A percentile compares a stretch with the other conserved stretches of the same genome.
Conservation (phyloP, 2,113 vertebrate species). For the Phyllopteryx taeniolatus region DNA sequence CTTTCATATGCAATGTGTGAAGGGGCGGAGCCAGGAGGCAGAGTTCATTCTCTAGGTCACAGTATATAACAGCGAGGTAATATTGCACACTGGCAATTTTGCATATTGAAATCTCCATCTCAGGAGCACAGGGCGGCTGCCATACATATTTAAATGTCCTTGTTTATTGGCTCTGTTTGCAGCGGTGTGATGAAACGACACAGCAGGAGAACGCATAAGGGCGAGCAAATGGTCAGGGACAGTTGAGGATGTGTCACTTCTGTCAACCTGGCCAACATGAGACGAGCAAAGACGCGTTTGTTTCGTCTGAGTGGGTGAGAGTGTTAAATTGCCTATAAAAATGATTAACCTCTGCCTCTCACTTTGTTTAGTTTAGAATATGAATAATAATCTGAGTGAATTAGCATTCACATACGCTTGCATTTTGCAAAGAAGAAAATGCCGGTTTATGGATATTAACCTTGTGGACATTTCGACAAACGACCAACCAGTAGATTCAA, state of each 20-base stretch:
- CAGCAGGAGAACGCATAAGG: slow-evolving; percentile 29
- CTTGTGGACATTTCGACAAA: neutral
- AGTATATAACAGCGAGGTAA: slow-evolving; percentile 40
- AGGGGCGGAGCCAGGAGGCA: slow-evolving; percentile 21
- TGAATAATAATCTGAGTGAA: slow-evolving; percentile 1
- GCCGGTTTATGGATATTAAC: slow-evolving; percentile 2
- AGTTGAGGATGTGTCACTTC: slow-evolving; percentile 9
- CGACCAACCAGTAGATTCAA: neutral
- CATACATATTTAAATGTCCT: slow-evolving; percentile 52
- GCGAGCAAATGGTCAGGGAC: slow-evolving; percentile 28
- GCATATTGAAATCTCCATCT: slow-evolving; percentile 59
- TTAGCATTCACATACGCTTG: neutral
- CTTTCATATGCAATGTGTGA: slow-evolving; percentile 39
- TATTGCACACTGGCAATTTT: slow-evolving; percentile 47
- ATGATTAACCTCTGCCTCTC: neutral
- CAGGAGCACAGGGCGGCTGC: slow-evolving; percentile 12
- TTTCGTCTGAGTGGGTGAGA: neutral
- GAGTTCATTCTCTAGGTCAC: slow-evolving; percentile 45
- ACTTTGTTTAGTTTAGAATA: neutral
- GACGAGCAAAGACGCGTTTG: neutral
- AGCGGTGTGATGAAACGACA: slow-evolving; percentile 52
- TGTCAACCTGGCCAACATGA: neutral
- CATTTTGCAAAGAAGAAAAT: neutral
- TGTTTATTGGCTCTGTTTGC: slow-evolving; percentile 61
- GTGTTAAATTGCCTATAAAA: neutral